Evolutionary conservation across 2,113 vertebrate species (phyloP).

Genomic region (Xiphorhynchus elegans): DNA sequence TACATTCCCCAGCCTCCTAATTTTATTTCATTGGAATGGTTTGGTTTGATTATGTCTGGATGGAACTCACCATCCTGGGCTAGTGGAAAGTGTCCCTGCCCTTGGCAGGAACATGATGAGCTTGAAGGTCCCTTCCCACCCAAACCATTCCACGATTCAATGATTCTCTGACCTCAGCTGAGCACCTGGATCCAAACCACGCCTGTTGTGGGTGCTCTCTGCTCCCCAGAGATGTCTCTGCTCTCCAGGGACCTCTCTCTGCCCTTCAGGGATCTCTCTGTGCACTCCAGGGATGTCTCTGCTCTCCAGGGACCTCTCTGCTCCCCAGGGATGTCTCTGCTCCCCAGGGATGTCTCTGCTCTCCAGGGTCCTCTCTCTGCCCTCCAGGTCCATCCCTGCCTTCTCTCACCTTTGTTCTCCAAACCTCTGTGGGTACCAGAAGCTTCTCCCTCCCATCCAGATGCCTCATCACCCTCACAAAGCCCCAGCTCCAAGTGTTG

Average conservation of each 20-base stretch:
- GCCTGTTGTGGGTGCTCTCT: fast-evolving
- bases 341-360: background rate
- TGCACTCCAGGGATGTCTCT: background rate
- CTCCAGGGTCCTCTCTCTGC: background rate
- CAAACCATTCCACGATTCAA: too few species aligned
- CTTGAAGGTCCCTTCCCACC: too few species aligned
- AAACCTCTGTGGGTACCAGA: background rate
- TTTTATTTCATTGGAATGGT: background rate
- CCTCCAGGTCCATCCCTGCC: too few species aligned
- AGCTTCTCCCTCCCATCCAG: background rate
- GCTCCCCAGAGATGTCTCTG: background rate
- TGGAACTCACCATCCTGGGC: background rate
- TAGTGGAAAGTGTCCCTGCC: too few species aligned
- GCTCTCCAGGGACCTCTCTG: background rate
- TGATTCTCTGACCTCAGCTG: background rate
- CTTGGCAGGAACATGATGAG: too few species aligned
- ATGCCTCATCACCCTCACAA: background rate
- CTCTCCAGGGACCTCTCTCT: background rate
- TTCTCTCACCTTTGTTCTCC: background rate
- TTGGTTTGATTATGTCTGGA: background rate
- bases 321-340: background rate
- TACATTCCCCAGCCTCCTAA: background rate
- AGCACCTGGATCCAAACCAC: background rate
- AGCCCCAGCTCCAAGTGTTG: background rate
- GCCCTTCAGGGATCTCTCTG: too few species aligned